Evolutionary conservation across 2,888 invertebrate genomes (phyloP), one percentile per base, ranked within the genome.

Genomic region (Epiblema foenella): DNA sequence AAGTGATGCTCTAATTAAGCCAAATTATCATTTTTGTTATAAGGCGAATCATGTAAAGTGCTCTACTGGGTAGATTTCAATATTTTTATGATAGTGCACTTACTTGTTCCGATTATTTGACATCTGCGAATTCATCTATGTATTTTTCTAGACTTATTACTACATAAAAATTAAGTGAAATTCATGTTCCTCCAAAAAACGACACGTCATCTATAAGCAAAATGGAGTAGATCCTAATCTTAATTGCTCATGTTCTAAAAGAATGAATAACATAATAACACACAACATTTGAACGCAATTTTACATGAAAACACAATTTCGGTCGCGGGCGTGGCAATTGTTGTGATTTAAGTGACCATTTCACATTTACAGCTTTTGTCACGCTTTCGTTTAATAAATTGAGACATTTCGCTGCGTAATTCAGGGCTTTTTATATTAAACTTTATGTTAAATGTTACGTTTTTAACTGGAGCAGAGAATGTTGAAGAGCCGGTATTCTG

Each of bases 351-450:
- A 87, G 82, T 85, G 84, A 86, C 86, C 87, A 76, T 76, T 80
- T 75, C 81, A 83, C 81, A 83, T 88, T 88, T 84, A 89, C 85
- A 78, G 83, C 85, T 84, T 87, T 87, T 87, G 89, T 87, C 88
- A 89, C 89, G 89, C 87, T 85, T 83, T 77, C 79, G 75, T 83
- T 80, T 83, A 81, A 87, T 86, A 88, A 88, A 90, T 89, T 88
- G 86, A 88, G 86, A 88, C 87, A 86, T 89, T 89, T 85, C 83
- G 80, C 84, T 84, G 81, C 78, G 77, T 81, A 77, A 76, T 78
- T 77, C 77, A 74, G 74, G 67, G 75, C 75, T 78, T 80, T 70
- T 79, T 78, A 80, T 79, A 78, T 79, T 76, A 80, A 81, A 81
- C 78, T 75, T 75, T 78, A 80, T 77, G 78, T 80, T 81, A 76